Base-by-base conservation (phyloP, 2,797 vertebrate genomes). In the Glyptemys insculpta region DNA sequence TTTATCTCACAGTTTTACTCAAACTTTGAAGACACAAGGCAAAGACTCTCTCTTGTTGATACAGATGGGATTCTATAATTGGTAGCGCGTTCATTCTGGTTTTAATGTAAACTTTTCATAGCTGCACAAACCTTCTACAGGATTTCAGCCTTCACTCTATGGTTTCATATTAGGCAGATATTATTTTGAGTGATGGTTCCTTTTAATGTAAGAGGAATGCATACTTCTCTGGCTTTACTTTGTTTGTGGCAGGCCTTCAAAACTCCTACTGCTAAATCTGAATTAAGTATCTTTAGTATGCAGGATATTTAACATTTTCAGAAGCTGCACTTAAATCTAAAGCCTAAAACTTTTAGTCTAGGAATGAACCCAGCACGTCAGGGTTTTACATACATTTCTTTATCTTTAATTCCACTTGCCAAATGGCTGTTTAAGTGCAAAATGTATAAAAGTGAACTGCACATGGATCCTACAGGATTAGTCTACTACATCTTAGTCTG, bases 281-380 rank as follows among this genome's bases (percentile, higher is more conserved):
- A 96, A 96, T 96, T 97, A 96, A 97, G 83, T 87, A 95, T 84
- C 57, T 85, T 96, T 97, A 96, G 94, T 96, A 93, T 89, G 92
- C 93, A 90, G 53, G n/a, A 92, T 96, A 94, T 86, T 97, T 96
- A 97, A 96, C 52, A 90, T 97, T 96, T 97, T 95, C 93, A 90
- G 81, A 94, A 95, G 82, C 57, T 89, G 93, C 54, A 85, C 87
- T 95, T 97, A 96, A 95, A 94, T 95, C 85, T 94, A 72, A n/a
- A 87, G 44, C 31, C 83, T 90, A 91, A 93, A 96, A 94, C 62
- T 78, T 89, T 50, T 79, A 93, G 91, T 86, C 93, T 95, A 87
- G 49, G 19, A 96, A 91, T 83, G 74, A 94, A 87, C 50, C 37
- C 19, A 90, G 25, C 65, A 93, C 59, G 93, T 96, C 62, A 90